Evolutionary conservation across 2,797 vertebrate species (phyloP).

Genomic region (Percopsis omiscomaycus): DNA sequence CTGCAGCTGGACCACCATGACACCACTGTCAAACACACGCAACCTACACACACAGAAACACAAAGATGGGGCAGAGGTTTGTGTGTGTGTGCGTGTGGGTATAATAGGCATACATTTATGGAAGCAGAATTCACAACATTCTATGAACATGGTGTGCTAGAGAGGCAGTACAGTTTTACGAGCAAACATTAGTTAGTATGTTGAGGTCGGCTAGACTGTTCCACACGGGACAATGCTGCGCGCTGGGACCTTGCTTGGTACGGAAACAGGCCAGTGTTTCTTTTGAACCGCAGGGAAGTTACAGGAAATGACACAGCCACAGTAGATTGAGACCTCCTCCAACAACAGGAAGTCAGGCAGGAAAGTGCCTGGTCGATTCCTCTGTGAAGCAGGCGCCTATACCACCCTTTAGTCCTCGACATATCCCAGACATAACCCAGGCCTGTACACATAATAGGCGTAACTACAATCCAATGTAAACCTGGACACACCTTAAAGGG

Average conservation of each 20-base stretch:
- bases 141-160: not conserved
- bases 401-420: slow-evolving; percentile 32
- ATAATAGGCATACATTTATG: too few species aligned
- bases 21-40: slow-evolving; percentile 96
- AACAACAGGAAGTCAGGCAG: slow-evolving; percentile 82
- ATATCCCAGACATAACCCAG: slow-evolving; percentile 30
- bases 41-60: slow-evolving; percentile 75
- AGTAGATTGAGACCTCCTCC: slow-evolving; percentile 60
- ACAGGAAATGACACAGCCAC: slow-evolving; percentile 66
- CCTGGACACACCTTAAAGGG: slow-evolving; percentile 83
- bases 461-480: slow-evolving; percentile 14
- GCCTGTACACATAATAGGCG: slow-evolving; percentile 7
- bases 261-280: slow-evolving; percentile 47
- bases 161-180: too few species aligned
- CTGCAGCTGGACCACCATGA: slow-evolving; percentile 98
- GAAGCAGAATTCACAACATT: too few species aligned
- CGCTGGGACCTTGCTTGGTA: not conserved
- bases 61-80: not conserved
- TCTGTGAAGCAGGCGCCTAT: slow-evolving; percentile 49
- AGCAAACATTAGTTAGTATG: too few species aligned
- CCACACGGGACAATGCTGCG: too few species aligned
- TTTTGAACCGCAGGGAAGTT: slow-evolving; percentile 60
- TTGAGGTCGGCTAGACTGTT: too few species aligned
- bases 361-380: slow-evolving; percentile 73
- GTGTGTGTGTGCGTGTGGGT: not conserved